Percentiles rank a stretch among this genome's conserved stretches.
Evolutionary conservation across 2,888 invertebrate species (phyloP).

Genomic region (Notodonta dromedarius): DNA sequence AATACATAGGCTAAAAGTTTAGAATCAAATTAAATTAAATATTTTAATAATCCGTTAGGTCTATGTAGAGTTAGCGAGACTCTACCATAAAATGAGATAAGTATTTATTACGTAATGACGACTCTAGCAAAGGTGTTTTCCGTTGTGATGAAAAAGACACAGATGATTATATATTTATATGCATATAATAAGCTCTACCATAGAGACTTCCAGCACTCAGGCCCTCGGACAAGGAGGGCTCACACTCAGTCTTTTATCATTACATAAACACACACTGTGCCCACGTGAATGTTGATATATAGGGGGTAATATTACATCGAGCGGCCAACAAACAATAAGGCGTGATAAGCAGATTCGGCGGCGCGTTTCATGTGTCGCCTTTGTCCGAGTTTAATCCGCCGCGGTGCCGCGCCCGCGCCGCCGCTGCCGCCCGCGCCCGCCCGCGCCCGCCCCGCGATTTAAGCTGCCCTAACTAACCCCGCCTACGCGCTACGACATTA

Average conservation of each 20-base stretch:
- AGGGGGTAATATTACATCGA: conserved; percentile 67
- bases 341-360: conserved; percentile 80
- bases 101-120: too few species aligned
- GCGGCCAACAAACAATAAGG: conserved; percentile 75
- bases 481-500: conserved; percentile 49
- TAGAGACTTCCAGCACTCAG: conserved; percentile 24
- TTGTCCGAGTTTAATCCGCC: conserved; percentile 77
- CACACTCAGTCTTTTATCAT: conserved; percentile 45
- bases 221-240: conserved; percentile 31
- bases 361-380: conserved; percentile 76
- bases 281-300: conserved; percentile 72
- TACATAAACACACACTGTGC: conserved; percentile 49
- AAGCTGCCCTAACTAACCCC: conserved; percentile 24
- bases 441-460: conserved; percentile 24
- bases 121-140: too few species aligned
- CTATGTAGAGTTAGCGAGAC: too few species aligned
- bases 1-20: too few species aligned
- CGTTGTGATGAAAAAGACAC: too few species aligned
- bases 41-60: too few species aligned
- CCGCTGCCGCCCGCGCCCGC: conserved; percentile 21
- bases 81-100: too few species aligned
- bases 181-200: conserved; percentile 18
- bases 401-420: conserved; percentile 35
- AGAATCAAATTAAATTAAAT: too few species aligned
- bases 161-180: not conserved